phyloP scores from a whole-genome alignment of 2,797 vertebrate genomes.

The Smutsia temminckii region DNA sequence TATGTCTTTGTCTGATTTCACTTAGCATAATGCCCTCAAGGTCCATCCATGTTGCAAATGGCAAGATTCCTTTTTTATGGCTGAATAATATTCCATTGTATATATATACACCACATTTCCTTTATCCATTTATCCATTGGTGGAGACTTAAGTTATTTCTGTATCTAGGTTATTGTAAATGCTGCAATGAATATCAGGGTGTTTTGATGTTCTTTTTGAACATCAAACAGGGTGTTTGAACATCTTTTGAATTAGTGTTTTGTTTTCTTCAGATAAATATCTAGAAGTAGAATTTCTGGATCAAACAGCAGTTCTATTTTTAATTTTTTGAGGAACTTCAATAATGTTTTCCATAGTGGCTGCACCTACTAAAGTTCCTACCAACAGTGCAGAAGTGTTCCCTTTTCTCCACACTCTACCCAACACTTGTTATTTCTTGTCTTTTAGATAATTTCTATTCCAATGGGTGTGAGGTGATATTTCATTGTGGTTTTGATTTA shows the following conservation, averaged over 20 bases:
- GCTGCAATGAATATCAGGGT: background rate
- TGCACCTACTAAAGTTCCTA: background rate
- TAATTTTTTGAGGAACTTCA: background rate
- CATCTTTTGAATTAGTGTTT: background rate
- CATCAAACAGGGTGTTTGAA: no score
- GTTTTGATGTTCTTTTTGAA: background rate
- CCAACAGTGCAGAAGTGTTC: background rate
- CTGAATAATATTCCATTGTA: background rate
- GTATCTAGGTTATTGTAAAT: background rate
- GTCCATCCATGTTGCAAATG: background rate
- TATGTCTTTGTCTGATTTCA: background rate
- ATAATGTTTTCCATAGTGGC: background rate
- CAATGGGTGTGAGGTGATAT: background rate
- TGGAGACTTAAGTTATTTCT: background rate
- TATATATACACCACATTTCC: background rate
- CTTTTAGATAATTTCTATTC: background rate
- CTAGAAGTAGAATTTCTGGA: background rate
- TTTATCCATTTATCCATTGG: background rate
- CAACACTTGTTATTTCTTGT: background rate
- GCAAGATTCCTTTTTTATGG: background rate
- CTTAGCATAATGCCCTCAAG: background rate
- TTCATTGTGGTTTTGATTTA: background rate
- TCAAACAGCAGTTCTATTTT: background rate
- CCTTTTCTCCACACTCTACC: background rate
- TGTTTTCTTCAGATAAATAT: background rate